Evolutionary conservation across 1,140 invertebrate species (phyloP).

Genomic region (Ips nitidus): DNA sequence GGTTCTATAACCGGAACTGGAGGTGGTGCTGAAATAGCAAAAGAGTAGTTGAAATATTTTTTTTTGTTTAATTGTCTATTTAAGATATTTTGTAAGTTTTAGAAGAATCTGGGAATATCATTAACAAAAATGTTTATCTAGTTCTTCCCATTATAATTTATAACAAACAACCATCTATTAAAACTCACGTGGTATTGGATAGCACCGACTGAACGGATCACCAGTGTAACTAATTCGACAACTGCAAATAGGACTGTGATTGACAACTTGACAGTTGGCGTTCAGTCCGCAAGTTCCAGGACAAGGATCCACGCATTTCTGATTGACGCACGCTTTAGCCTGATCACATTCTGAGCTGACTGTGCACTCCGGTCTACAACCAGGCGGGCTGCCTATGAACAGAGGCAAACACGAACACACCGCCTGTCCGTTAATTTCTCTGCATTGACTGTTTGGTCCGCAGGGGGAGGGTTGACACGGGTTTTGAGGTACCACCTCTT

Average conservation of each 20-base stretch:
- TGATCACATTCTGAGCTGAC: constrained; percentile 78
- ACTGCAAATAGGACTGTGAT: constrained; percentile 70
- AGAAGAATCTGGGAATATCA: neutral
- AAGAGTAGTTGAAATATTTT: neutral
- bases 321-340: constrained; percentile 75
- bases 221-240: constrained; percentile 69
- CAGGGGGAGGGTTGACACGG: constrained; percentile 80
- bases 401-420: constrained; percentile 79
- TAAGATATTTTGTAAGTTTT: neutral
- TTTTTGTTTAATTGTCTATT: constrained; percentile 47
- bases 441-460: constrained; percentile 78
- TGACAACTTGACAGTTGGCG: constrained; percentile 65
- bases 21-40: constrained; percentile 41
- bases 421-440: constrained; percentile 68
- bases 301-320: constrained; percentile 79
- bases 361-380: constrained; percentile 79
- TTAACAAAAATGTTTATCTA: too few relatives aligned
- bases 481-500: constrained; percentile 52
- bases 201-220: constrained; percentile 73
- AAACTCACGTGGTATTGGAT: constrained; percentile 57
- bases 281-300: constrained; percentile 72
- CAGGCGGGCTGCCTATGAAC: constrained; percentile 76
- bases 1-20: constrained; percentile 44
- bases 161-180: neutral
- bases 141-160: neutral